A percentile compares a stretch with the other conserved stretches of the same genome.
Evolutionary conservation across 2,888 invertebrate genomes (phyloP).

Genomic region (Megalurothrips usitatus): DNA sequence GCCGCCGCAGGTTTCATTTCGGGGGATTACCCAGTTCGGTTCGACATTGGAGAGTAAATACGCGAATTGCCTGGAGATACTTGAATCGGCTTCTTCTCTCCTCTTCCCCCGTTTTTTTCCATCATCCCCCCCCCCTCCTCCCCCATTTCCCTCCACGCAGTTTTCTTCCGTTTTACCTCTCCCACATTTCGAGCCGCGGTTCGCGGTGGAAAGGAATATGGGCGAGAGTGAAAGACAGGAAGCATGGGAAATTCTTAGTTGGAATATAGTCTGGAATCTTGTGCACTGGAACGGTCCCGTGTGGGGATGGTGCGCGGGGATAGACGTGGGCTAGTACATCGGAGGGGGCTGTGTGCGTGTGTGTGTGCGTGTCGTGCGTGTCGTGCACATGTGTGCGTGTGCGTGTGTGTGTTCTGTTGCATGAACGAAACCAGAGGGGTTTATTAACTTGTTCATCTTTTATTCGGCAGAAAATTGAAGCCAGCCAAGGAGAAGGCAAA

Average conservation of each 20-base stretch:
- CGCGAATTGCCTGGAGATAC: constrained; percentile 22
- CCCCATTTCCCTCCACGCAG: neutral
- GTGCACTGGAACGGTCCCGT: too few species aligned
- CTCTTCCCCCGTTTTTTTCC: neutral
- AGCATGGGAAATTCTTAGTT: too few species aligned
- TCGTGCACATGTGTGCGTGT: too few species aligned
- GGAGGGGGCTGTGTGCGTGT: too few species aligned
- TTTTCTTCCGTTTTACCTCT: too few species aligned
- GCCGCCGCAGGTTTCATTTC: constrained; percentile 22
- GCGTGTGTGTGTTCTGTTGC: too few species aligned
- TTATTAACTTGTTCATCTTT: constrained; percentile 44
- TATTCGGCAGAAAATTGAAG: constrained; percentile 45
- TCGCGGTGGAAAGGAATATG: too few species aligned
- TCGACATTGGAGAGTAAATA: constrained; percentile 20
- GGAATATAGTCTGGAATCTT: too few species aligned
- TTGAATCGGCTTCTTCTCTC: constrained; percentile 13
- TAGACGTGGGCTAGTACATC: neutral
- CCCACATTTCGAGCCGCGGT: too few species aligned
- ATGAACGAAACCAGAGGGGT: neutral
- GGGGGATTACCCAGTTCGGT: constrained; percentile 24
- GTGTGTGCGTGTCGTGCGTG: too few species aligned
- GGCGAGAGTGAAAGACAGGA: too few species aligned
- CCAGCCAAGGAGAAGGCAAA: constrained; percentile 44
- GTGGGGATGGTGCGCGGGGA: too few species aligned
- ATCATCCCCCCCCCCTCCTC: neutral